These are phyloP conservation scores for Saxidomus purpurata DNA, from an alignment of 1,140 invertebrate species.

Conservation along the genomic window DNA sequence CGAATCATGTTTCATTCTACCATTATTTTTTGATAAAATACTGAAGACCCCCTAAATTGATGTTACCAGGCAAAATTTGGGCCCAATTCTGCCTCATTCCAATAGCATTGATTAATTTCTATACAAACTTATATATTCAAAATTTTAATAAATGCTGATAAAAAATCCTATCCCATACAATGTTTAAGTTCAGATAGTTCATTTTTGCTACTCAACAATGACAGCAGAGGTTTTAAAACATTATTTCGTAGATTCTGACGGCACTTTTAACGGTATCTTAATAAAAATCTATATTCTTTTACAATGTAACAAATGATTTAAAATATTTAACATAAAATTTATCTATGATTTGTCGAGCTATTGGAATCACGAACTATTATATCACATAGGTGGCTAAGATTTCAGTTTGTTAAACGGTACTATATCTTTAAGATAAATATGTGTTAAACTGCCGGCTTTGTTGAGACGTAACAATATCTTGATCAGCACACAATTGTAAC, in stretches of 20 bases:
- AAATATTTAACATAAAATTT: not conserved
- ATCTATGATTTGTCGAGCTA: not conserved
- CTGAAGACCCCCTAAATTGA: not conserved
- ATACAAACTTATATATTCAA: not conserved
- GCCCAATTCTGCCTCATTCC: conserved; percentile 16
- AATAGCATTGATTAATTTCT: not conserved
- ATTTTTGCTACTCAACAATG: not conserved
- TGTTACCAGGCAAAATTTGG: conserved; percentile 33
- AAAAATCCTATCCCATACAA: not conserved
- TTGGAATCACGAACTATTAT: too few species aligned
- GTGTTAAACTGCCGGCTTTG: not conserved
- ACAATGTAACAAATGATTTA: conserved; percentile 12
- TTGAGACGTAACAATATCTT: not conserved
- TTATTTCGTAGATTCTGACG: not conserved
- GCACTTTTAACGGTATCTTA: not conserved
- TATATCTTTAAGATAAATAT: conserved; percentile 21
- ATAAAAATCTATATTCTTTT: not conserved
- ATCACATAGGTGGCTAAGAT: not conserved
- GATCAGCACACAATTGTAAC: not conserved
- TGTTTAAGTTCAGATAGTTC: not conserved
- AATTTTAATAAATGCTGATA: not conserved
- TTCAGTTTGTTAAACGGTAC: not conserved
- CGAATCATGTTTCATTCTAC: not conserved
- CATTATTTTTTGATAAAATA: conserved; percentile 7
- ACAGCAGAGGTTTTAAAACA: not conserved